A percentile compares a stretch with the other conserved stretches of the same genome.
phyloP scores from a whole-genome alignment of 1,140 invertebrate species.

The Apis cerana region DNA sequence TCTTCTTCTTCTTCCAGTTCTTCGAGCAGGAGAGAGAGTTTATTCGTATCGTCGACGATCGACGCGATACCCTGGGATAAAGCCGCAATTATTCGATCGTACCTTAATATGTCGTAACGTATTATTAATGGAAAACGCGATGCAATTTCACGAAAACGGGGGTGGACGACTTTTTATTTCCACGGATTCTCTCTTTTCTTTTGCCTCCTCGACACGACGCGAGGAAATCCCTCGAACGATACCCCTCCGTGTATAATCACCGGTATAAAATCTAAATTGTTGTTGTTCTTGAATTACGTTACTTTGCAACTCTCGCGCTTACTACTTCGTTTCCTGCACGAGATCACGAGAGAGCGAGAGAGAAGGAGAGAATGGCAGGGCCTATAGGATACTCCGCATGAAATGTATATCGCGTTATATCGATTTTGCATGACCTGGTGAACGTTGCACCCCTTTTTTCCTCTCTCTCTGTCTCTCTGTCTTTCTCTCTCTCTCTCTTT shows the following conservation, averaged over 20 bases:
- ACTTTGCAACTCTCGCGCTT: too few relatives aligned
- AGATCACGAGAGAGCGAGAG: neutral
- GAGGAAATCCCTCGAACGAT: too few relatives aligned
- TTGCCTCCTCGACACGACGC: too few relatives aligned
- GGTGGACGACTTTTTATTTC: neutral
- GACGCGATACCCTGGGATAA: neutral
- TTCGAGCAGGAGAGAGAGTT: neutral
- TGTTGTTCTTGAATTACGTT: neutral
- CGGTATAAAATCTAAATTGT: neutral
- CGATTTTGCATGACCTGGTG: neutral
- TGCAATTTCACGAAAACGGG: constrained; percentile 50
- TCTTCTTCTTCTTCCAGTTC: too few relatives aligned
- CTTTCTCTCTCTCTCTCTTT: too few relatives aligned
- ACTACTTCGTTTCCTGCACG: neutral
- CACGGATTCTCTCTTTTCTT: too few relatives aligned
- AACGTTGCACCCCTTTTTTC: neutral
- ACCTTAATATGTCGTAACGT: constrained; percentile 52
- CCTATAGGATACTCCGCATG: too few relatives aligned
- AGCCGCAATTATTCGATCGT: constrained; percentile 59
- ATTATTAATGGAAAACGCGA: constrained; percentile 49
- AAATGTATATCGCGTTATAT: neutral
- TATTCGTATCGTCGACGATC: too few relatives aligned
- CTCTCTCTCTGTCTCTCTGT: too few relatives aligned
- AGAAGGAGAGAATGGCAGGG: too few relatives aligned
- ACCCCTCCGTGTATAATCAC: neutral